Conservation (phyloP, 2,888 invertebrate genomes). For the Drosophila diplacantha region DNA sequence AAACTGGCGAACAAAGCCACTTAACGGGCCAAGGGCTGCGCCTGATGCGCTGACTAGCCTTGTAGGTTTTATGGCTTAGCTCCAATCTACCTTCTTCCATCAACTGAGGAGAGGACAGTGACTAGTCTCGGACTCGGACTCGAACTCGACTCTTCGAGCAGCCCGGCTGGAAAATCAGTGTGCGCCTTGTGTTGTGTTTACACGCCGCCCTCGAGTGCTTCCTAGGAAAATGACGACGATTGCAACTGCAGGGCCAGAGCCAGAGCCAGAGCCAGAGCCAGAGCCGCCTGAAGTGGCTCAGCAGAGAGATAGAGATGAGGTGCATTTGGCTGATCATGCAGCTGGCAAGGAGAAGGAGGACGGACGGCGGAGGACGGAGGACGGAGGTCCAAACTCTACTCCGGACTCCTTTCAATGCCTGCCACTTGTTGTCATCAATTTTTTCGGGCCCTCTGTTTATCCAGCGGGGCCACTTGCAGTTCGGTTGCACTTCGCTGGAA, state of each 20-base stretch:
- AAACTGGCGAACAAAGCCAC: conserved; percentile 62
- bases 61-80: conserved; percentile 44
- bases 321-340: conserved; percentile 69
- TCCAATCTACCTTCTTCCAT: conserved; percentile 15
- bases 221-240: conserved; percentile 69
- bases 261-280: conserved; percentile 32
- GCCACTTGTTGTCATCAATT: conserved; percentile 73
- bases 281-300: conserved; percentile 52
- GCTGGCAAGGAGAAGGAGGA: conserved; percentile 27
- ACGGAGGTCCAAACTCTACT: conserved; percentile 19
- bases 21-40: conserved; percentile 53
- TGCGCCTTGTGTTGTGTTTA: conserved; percentile 58
- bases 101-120: not conserved
- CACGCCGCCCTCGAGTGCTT: conserved; percentile 64
- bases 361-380: not conserved
- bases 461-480: conserved; percentile 46
- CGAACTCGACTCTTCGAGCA: not conserved
- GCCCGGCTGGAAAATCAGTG: conserved; percentile 40
- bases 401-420: conserved; percentile 62
- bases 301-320: conserved; percentile 18
- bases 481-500: conserved; percentile 58
- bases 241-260: conserved; percentile 34
- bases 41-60: conserved; percentile 60
- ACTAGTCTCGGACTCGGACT: conserved; percentile 1
- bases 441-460: conserved; percentile 45